Evolutionary conservation across 2,797 vertebrate genomes (phyloP).

Genomic region (Anniella stebbinsi): DNA sequence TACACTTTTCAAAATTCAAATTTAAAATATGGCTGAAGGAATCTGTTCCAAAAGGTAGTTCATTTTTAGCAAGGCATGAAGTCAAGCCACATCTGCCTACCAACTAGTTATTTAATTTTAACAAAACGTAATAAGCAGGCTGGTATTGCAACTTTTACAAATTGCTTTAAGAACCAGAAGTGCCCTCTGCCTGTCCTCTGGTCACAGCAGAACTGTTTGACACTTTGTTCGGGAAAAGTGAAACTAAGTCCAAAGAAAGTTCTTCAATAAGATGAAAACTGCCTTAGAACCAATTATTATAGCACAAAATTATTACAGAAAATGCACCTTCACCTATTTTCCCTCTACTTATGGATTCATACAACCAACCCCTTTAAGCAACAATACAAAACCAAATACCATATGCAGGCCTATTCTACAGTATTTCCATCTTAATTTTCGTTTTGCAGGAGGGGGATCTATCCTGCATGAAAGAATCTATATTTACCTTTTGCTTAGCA

Average conservation of each 20-base stretch:
- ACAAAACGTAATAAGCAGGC: neutral
- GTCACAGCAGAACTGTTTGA: neutral
- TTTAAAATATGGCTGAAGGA: neutral
- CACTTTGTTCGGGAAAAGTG: too few species aligned
- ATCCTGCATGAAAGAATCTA: accelerated
- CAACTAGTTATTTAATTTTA: neutral
- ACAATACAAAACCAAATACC: slow-evolving; percentile 20
- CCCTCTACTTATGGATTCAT: neutral
- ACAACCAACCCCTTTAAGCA: neutral
- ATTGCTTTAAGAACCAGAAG: neutral
- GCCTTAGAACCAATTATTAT: neutral
- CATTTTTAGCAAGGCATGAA: neutral
- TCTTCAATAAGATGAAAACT: neutral
- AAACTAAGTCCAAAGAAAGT: neutral
- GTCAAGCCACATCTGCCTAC: neutral
- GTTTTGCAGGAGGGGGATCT: neutral
- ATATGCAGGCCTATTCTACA: neutral
- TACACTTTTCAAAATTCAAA: neutral
- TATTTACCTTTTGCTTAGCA: slow-evolving; percentile 95
- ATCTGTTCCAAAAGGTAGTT: neutral
- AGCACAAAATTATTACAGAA: neutral
- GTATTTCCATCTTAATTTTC: slow-evolving; percentile 15
- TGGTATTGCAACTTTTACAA: neutral
- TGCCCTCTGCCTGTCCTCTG: neutral
- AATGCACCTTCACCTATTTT: neutral